Evolutionary conservation across 23 tunicate genomes (phyloP), one percentile per base, ranked within the genome.

Genomic region (Corella eumyota): DNA sequence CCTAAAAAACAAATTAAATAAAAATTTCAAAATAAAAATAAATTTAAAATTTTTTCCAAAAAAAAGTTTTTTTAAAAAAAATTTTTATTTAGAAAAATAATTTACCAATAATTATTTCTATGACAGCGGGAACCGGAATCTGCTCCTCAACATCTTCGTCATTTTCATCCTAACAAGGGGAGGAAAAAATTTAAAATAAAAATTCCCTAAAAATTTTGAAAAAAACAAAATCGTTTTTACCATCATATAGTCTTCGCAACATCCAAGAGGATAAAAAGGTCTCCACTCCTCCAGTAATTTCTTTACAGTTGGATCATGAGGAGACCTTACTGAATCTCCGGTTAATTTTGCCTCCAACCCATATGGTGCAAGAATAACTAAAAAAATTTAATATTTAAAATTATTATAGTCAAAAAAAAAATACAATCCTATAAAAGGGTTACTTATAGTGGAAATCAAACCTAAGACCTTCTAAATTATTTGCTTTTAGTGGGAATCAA

Each of bases 61-160:
- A 58, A 58, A 22, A 58, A 6, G 6, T 15, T 22, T 9, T 6
- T 20, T 6, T 15, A 58, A 58, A 25, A 6, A 6, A 58, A 40
- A 40, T 40, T 40, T 40, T 51, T n/a, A 51, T n/a, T 7, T n/a
- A 51, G 23, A 51, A 51, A 5, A 19, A n/a, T n/a, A 19, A 7
- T 6, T 51, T 51, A 51, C 88, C 70, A 30, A 77, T 20, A 38
- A 75, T 32, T 23, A 85, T 80, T 60, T 85, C 95, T 20, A 85
- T 79, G 7, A 77, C 95, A 21, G 95, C 85, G 5, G 95, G 85
- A 48, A 85, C 79, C 17, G 85, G 94, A 50, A 60, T 53, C 6
- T 82, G 58, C 32, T 62, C 77, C 27, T 50, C 52, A n/a, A 3
- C 32, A 30, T 29, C 66, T 28, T 75, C 94, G 34, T 74, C 81